Evolutionary conservation across 2,797 vertebrate species (phyloP), one percentile per base, ranked within the genome.

Genomic region (Catostomus latipinnis): DNA sequence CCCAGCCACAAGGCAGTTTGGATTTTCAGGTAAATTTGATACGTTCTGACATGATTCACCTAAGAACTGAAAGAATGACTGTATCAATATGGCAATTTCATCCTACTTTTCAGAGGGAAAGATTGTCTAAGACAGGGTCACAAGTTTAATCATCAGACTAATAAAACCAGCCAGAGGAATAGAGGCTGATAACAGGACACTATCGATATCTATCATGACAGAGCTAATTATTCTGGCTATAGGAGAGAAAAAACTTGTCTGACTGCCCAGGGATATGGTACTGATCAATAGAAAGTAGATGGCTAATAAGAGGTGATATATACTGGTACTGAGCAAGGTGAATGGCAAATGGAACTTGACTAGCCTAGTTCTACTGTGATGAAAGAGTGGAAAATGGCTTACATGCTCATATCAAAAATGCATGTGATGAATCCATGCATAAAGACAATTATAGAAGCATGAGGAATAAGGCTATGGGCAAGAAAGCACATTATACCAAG

Each of bases 321-420:
- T 77, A 14, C 81, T 54, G 34, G 70, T 71, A 22, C 45, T 54
- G 60, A 71, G 69, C 62, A 67, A 76, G 56, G 45, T 8, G 56
- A 58, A 46, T 12, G 54, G 22, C 54, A 76, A 50, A 52, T 74
- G 54, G 13, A 83, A 67, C 7, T 43, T 63, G 34, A 61, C 46
- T 8, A 73, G 63, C 46, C 69, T 34, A 34, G 57, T 45, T 57
- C 50, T 61, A 14, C 45, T 11, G 65, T 82, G 81, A 77, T 50
- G 58, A 67, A 71, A 46, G 2, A 65, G 71, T 91, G 69, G 85
- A 92, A 93, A 92, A 86, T 92, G 80, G 91, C 87, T 86, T 84
- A 66, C 14, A 67, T 81, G 81, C 52, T 83, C 84, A 79, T 85
- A 86, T 92, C 89, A 91, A 92, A 92, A 89, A 92, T 91, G 88